A percentile compares a stretch with the other conserved stretches of the same genome.
phyloP scores from a whole-genome alignment of 92 coral and sea anemone species.

The Parazoanthus atlanticus region DNA sequence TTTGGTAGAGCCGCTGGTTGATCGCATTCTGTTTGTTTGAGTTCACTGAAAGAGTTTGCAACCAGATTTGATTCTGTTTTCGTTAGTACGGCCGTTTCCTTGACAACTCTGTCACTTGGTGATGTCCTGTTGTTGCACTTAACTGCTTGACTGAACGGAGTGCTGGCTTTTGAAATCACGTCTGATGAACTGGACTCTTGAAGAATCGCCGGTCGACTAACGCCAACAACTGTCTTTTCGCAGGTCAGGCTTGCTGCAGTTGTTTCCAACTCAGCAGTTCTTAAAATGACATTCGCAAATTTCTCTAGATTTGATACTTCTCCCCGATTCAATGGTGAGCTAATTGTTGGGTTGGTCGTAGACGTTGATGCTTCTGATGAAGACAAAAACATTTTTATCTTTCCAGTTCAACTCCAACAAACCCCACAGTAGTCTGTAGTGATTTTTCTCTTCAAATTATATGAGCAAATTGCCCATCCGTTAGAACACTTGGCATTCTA shows the following conservation, averaged over 20 bases:
- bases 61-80: background rate
- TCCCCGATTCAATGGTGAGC: background rate
- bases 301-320: background rate
- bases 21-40: background rate
- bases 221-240: background rate
- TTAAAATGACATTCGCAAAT: background rate
- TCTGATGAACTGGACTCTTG: too few species aligned
- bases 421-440: too few species aligned
- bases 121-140: background rate
- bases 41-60: background rate
- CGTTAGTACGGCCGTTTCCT: background rate
- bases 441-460: too few species aligned
- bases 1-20: background rate
- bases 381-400: background rate
- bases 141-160: background rate
- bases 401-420: background rate
- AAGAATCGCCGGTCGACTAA: background rate
- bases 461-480: too few species aligned
- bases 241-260: background rate
- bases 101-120: background rate
- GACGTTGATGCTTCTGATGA: background rate
- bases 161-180: background rate
- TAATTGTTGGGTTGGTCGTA: background rate
- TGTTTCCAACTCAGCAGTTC: background rate
- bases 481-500: background rate